Conservation (phyloP, 2,797 vertebrate genomes). For the Anolis apletophallus region DNA sequence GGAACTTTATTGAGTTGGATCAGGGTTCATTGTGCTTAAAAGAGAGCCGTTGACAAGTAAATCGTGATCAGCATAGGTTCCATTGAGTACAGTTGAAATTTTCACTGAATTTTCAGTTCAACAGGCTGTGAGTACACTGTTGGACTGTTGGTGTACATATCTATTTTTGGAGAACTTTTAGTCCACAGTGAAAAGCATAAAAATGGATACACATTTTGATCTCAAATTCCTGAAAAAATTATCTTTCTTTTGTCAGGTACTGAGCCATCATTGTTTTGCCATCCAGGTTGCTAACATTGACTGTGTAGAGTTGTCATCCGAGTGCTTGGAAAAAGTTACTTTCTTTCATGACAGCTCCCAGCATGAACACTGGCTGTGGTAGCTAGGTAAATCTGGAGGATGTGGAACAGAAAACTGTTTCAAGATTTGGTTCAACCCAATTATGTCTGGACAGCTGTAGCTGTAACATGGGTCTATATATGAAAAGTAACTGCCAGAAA, state of each 20-base stretch:
- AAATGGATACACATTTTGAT: constrained; percentile 35
- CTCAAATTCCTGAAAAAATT: neutral
- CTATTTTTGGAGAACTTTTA: constrained; percentile 11
- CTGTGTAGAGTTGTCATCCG: too few relatives aligned
- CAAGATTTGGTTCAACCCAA: too few relatives aligned
- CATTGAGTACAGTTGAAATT: neutral
- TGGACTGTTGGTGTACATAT: neutral
- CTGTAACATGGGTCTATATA: neutral
- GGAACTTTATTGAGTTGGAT: neutral
- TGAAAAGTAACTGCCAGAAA: neutral
- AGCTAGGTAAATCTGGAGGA: too few relatives aligned
- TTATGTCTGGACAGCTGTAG: neutral
- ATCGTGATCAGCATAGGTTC: neutral
- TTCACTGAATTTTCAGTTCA: neutral
- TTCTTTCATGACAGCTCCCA: too few relatives aligned
- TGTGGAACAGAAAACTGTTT: too few relatives aligned
- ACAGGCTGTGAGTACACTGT: neutral
- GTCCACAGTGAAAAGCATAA: constrained; percentile 18
- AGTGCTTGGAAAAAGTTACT: too few relatives aligned
- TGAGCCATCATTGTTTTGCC: neutral
- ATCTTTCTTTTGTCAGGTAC: neutral
- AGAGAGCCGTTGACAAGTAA: neutral
- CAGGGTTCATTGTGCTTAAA: neutral
- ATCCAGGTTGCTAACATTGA: neutral
- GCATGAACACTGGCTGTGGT: too few relatives aligned